Evolutionary conservation across 2,113 vertebrate genomes (phyloP).

Genomic region (Pedetes capensis): DNA sequence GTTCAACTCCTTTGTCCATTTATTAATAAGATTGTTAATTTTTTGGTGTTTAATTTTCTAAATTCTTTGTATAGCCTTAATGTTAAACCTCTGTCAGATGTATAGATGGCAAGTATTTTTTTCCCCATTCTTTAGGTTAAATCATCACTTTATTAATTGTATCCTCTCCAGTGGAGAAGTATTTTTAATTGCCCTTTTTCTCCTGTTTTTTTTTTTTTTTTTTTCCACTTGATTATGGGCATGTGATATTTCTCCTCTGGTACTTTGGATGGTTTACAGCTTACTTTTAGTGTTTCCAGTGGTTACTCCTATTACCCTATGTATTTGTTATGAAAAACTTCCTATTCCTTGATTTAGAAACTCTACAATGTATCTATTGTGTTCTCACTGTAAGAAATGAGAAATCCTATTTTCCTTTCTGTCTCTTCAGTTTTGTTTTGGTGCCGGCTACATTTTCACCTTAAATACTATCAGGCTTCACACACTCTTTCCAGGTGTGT

Average conservation of each 20-base stretch:
- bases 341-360: background rate
- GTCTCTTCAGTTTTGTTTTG: background rate
- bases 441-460: background rate
- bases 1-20: too few species aligned
- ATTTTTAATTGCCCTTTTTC: background rate
- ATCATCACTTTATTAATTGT: too few species aligned
- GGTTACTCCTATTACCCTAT: background rate
- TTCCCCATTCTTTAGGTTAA: too few species aligned
- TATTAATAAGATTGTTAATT: too few species aligned
- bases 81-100: too few species aligned
- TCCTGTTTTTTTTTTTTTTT: background rate
- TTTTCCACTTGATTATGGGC: background rate
- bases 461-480: background rate
- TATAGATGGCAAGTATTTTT: too few species aligned
- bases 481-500: background rate
- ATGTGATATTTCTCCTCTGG: background rate
- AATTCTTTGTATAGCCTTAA: too few species aligned
- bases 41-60: too few species aligned
- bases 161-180: too few species aligned
- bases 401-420: background rate
- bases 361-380: constrained; percentile 11
- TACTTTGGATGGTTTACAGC: background rate
- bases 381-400: background rate
- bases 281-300: background rate
- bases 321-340: background rate